Evolutionary conservation across 2,888 invertebrate species (phyloP).

Genomic region (Acleris holmiana): DNA sequence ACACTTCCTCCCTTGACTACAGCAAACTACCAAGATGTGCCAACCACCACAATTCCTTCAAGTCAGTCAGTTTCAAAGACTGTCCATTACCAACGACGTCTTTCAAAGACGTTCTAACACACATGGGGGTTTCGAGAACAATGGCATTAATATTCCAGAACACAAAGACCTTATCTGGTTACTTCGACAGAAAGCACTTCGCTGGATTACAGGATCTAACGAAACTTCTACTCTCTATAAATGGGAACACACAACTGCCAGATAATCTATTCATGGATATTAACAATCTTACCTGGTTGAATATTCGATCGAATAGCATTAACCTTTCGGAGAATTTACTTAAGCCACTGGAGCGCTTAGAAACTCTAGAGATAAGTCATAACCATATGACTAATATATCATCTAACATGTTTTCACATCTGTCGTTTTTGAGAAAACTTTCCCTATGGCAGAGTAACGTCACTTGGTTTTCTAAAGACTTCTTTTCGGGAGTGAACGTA

Average conservation of each 20-base stretch:
- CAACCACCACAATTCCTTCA: conserved; percentile 67
- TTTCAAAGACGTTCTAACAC: conserved; percentile 74
- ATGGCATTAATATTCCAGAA: conserved; percentile 83
- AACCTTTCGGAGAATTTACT: conserved; percentile 84
- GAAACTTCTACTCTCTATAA: conserved; percentile 84
- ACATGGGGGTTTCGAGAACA: conserved; percentile 76
- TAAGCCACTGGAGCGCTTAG: conserved; percentile 81
- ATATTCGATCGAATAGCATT: conserved; percentile 85
- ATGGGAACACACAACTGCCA: conserved; percentile 85
- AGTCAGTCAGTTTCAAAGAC: conserved; percentile 78
- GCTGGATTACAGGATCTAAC: conserved; percentile 81
- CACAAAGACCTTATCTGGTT: conserved; percentile 79
- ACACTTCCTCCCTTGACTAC: conserved; percentile 69
- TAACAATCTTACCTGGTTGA: conserved; percentile 85
- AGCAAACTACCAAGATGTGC: conserved; percentile 77
- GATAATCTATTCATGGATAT: conserved; percentile 86
- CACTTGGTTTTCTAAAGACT: conserved; percentile 84
- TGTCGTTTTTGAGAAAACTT: conserved; percentile 84
- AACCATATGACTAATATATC: conserved; percentile 87
- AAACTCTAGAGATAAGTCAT: conserved; percentile 86
- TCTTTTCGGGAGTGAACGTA: conserved; percentile 86
- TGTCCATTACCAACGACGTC: conserved; percentile 82
- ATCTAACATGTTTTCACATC: conserved; percentile 85
- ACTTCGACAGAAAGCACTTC: conserved; percentile 84
- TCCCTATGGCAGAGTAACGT: conserved; percentile 89